A percentile compares a stretch with the other conserved stretches of the same genome.
phyloP scores from a whole-genome alignment of 2,888 invertebrate genomes.

The Aspidiotus destructor region DNA sequence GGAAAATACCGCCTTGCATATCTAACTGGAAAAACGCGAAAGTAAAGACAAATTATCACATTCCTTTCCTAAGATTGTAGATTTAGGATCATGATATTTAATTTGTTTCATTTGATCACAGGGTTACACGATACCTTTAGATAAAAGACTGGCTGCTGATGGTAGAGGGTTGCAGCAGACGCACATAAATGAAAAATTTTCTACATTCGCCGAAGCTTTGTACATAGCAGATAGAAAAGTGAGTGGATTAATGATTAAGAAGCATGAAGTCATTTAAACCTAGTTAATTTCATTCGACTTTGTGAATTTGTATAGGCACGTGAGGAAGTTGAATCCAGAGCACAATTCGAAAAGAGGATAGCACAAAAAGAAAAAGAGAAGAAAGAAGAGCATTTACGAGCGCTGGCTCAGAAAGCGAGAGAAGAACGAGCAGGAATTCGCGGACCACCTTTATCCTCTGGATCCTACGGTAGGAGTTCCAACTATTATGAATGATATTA shows the following conservation, averaged over 20 bases:
- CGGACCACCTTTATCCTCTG: slow-evolving; percentile 41
- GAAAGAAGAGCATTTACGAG: slow-evolving; percentile 87
- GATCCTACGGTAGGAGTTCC: slow-evolving; percentile 40
- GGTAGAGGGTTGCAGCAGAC: slow-evolving; percentile 93
- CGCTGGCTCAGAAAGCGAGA: slow-evolving; percentile 88
- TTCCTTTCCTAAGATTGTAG: neutral
- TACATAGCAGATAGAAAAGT: slow-evolving; percentile 93
- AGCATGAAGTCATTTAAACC: neutral
- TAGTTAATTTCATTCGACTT: neutral
- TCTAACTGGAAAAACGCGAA: slow-evolving; percentile 99
- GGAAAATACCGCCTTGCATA: slow-evolving; percentile 98
- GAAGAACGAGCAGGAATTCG: slow-evolving; percentile 85
- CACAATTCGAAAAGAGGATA: slow-evolving; percentile 88
- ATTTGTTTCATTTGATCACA: slow-evolving; percentile 37
- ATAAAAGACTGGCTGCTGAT: slow-evolving; percentile 96
- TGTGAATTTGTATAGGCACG: slow-evolving; percentile 53
- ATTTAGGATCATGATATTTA: neutral
- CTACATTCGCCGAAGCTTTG: slow-evolving; percentile 92
- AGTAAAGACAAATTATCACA: slow-evolving; percentile 43
- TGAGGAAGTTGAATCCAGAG: slow-evolving; percentile 93
- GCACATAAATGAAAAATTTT: slow-evolving; percentile 98
- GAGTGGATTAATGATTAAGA: slow-evolving; percentile 32
- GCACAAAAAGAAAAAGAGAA: slow-evolving; percentile 98
- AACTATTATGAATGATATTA: neutral
- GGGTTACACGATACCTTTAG: slow-evolving; percentile 94